These are phyloP conservation scores for Apodemia hepburni DNA, from an alignment of 2,888 invertebrate species.

Conservation along the genomic window DNA sequence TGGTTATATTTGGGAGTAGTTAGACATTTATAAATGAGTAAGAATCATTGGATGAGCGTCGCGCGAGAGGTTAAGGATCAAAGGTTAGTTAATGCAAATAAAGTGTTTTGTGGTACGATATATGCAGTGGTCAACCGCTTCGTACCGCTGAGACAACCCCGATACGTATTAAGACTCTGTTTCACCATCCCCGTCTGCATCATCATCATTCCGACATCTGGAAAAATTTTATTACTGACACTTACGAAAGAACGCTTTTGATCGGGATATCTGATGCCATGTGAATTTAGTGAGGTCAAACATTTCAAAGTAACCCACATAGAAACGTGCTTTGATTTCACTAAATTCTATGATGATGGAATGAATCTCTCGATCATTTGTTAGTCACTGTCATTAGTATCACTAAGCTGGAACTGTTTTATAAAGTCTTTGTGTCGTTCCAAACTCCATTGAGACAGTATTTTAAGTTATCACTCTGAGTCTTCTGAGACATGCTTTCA, in stretches of 20 bases:
- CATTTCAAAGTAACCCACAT: constrained; percentile 15
- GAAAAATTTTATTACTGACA: constrained; percentile 85
- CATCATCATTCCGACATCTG: constrained; percentile 98
- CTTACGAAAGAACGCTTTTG: constrained; percentile 62
- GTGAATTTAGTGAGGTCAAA: constrained; percentile 33
- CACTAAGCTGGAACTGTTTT: constrained; percentile 71
- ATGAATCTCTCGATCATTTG: constrained; percentile 54
- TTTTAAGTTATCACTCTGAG: constrained; percentile 56
- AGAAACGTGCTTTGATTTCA: constrained; percentile 43
- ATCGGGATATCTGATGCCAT: constrained; percentile 35
- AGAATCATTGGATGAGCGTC: no score
- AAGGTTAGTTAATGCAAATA: constrained; percentile 77
- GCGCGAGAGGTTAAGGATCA: constrained; percentile 47
- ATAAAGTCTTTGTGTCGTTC: constrained; percentile 61
- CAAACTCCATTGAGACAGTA: constrained; percentile 61
- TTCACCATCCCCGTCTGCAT: constrained; percentile 98
- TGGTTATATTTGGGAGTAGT: no score
- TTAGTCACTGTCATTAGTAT: constrained; percentile 72
- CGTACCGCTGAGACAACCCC: constrained; percentile 91
- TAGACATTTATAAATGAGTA: no score
- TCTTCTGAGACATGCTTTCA: constrained; percentile 79
- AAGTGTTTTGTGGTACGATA: constrained; percentile 67
- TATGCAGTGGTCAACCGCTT: constrained; percentile 62
- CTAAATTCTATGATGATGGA: constrained; percentile 56
- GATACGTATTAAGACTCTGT: constrained; percentile 90